phyloP scores from a whole-genome alignment of 2,113 vertebrate genomes.

The Abramis brama region DNA sequence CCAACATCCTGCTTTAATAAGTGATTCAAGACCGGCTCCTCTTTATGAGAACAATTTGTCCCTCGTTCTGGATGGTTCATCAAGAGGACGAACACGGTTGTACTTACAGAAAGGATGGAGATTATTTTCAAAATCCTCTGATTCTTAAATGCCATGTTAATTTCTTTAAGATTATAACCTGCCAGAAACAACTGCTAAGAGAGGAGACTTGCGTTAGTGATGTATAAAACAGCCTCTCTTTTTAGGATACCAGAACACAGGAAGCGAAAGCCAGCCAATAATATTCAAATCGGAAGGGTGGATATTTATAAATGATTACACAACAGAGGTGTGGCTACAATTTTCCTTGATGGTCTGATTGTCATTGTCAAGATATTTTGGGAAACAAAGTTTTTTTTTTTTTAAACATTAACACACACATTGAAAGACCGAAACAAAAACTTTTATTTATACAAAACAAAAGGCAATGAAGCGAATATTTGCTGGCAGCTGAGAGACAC shows the following conservation, averaged over 20 bases:
- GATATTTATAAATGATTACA: too few species aligned
- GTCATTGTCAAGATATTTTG: too few species aligned
- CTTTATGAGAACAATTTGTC: constrained; percentile 19
- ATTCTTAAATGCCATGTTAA: constrained; percentile 23
- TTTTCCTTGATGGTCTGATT: too few species aligned
- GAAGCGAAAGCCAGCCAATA: not conserved
- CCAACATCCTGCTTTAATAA: constrained; percentile 43
- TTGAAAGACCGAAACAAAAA: too few species aligned
- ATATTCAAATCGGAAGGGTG: too few species aligned
- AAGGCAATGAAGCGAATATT: too few species aligned
- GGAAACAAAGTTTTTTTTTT: too few species aligned
- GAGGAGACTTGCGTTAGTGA: not conserved
- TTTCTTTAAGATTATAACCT: not conserved
- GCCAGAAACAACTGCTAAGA: not conserved
- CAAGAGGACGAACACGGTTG: constrained; percentile 34
- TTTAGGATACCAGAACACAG: not conserved
- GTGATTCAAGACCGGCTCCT: constrained; percentile 7
- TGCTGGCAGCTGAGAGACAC: too few species aligned
- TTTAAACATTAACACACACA: too few species aligned
- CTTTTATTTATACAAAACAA: too few species aligned
- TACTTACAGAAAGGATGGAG: constrained; percentile 16
- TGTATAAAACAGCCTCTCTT: not conserved
- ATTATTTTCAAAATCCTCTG: not conserved
- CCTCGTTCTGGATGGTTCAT: not conserved
- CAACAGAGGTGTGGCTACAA: too few species aligned